phyloP scores from a whole-genome alignment of 2,113 vertebrate species.

The Sturnira hondurensis region DNA sequence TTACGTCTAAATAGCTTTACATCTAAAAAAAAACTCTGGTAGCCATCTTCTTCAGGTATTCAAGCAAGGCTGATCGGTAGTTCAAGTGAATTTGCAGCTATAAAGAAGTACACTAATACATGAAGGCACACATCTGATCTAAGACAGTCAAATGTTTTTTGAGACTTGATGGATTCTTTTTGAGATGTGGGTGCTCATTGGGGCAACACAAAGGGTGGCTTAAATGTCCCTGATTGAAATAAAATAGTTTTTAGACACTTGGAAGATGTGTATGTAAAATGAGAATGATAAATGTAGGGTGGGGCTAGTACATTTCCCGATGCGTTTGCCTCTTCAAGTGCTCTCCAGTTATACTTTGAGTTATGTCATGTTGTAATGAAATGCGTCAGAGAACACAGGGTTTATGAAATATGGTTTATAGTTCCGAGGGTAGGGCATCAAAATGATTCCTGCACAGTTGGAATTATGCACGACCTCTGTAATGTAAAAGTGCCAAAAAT shows the following conservation, averaged over 20 bases:
- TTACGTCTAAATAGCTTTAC: not conserved
- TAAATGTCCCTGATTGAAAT: not conserved
- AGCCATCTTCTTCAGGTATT: not conserved
- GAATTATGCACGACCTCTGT: not conserved
- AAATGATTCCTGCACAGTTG: not conserved
- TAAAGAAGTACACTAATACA: not conserved
- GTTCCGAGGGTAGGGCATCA: not conserved
- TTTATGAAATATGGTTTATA: not conserved
- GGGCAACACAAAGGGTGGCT: not conserved
- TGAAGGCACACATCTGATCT: not conserved
- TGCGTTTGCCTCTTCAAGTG: not conserved
- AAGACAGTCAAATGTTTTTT: not conserved
- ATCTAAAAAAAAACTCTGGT: not conserved
- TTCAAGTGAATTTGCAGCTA: not conserved
- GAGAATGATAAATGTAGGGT: not conserved
- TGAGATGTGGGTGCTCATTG: not conserved
- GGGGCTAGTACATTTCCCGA: not conserved
- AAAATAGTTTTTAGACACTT: not conserved
- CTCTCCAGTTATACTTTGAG: not conserved
- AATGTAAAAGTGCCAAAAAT: not conserved
- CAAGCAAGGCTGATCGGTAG: not conserved
- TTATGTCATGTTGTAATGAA: not conserved
- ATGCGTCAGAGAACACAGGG: not conserved
- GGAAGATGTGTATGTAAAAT: not conserved
- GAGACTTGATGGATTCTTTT: not conserved